phyloP scores from a whole-genome alignment of 2,888 invertebrate genomes.

The Mechanitis mazaeus region DNA sequence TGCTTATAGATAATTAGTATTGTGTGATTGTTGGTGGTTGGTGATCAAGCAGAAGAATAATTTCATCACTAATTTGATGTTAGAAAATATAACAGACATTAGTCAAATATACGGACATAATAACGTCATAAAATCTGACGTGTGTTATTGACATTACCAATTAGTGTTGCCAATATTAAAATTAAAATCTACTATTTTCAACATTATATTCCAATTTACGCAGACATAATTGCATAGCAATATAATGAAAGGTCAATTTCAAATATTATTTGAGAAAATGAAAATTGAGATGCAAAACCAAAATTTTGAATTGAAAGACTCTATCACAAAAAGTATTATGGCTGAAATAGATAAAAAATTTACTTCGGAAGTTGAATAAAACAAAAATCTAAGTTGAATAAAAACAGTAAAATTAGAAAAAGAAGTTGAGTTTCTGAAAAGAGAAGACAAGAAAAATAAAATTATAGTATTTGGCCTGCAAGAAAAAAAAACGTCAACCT shows the following conservation, averaged over 20 bases:
- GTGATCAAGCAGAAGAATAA: no score
- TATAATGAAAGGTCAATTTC: slow-evolving; percentile 23
- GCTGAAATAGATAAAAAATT: slow-evolving; percentile 25
- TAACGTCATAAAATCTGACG: no score
- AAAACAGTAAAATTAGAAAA: slow-evolving; percentile 6
- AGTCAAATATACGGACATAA: no score
- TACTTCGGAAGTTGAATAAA: slow-evolving; percentile 24
- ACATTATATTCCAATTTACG: no score
- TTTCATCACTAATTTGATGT: no score
- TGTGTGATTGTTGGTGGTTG: no score
- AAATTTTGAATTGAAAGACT: slow-evolving; percentile 19
- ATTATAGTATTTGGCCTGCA: slow-evolving; percentile 19
- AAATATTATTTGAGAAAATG: slow-evolving; percentile 21
- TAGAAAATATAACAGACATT: no score
- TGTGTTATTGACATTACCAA: no score
- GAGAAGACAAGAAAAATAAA: slow-evolving; percentile 19
- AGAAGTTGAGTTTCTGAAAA: slow-evolving; percentile 19
- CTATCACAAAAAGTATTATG: slow-evolving; percentile 21
- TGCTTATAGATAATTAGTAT: no score
- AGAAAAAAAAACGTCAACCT: slow-evolving; percentile 13
- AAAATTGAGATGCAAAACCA: slow-evolving; percentile 24
- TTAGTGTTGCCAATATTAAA: no score
- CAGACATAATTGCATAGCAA: not conserved
- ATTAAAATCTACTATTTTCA: no score
- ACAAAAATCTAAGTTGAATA: no score